A percentile compares a stretch with the other conserved stretches of the same genome.
phyloP scores from a whole-genome alignment of 2,113 vertebrate genomes.

The Semicossyphus pulcher region DNA sequence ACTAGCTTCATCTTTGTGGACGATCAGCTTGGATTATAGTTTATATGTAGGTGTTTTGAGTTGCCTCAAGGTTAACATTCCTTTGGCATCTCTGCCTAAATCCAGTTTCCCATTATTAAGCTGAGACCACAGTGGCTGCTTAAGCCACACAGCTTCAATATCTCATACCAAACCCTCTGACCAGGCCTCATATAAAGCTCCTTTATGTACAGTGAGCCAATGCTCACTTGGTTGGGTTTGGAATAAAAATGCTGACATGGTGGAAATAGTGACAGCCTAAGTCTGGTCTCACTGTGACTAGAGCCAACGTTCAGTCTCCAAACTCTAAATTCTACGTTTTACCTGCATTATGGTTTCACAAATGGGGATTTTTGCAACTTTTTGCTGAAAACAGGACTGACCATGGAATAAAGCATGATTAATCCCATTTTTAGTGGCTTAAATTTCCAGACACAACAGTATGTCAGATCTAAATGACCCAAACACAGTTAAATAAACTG shows the following conservation, averaged over 20 bases:
- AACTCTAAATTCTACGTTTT: neutral
- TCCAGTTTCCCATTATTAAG: no score
- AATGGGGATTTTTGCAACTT: neutral
- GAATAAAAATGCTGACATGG: conserved; percentile 23
- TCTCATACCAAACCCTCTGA: conserved; percentile 8
- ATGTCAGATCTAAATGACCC: neutral
- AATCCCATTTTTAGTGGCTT: neutral
- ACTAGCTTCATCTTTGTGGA: conserved; percentile 9
- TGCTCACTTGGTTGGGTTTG: neutral
- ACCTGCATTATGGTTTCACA: neutral
- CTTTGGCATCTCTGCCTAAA: conserved; percentile 33
- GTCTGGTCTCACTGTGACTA: neutral
- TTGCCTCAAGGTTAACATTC: neutral
- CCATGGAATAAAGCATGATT: neutral
- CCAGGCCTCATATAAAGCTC: neutral
- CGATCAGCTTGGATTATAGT: conserved; percentile 16
- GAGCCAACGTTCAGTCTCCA: neutral
- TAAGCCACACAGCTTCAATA: conserved; percentile 27
- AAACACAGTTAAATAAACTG: neutral
- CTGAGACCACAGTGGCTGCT: neutral
- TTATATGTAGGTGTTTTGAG: conserved; percentile 7
- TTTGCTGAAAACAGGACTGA: neutral
- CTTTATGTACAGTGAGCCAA: neutral
- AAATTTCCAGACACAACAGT: neutral
- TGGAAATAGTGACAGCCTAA: conserved; percentile 15